Conservation (phyloP, 2,888 invertebrate species). For the Agrochola lota region DNA sequence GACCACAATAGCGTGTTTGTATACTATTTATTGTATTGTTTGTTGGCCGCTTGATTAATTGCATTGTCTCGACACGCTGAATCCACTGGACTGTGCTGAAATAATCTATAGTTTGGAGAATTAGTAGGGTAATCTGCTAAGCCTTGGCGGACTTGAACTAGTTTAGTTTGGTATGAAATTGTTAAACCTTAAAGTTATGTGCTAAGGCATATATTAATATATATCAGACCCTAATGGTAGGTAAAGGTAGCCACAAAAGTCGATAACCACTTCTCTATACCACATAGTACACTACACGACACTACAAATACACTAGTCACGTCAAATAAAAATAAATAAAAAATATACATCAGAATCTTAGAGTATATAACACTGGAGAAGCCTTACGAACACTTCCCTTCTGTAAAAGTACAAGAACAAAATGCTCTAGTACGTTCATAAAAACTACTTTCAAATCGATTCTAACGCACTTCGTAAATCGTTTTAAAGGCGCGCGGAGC, state of each 20-base stretch:
- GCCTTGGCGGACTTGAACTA: slow-evolving; percentile 3
- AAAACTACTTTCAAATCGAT: too few relatives aligned
- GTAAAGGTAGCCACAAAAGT: not conserved
- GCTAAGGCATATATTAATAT: not conserved
- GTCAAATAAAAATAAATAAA: too few relatives aligned
- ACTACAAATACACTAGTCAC: too few relatives aligned
- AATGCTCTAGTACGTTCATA: too few relatives aligned
- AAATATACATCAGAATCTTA: too few relatives aligned
- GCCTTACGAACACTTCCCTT: too few relatives aligned
- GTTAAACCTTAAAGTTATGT: slow-evolving; percentile 1
- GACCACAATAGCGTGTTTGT: slow-evolving; percentile 49
- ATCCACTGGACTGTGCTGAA: slow-evolving; percentile 51
- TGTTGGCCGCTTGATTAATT: slow-evolving; percentile 53
- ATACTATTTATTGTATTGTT: slow-evolving; percentile 55
- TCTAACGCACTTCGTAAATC: too few relatives aligned
- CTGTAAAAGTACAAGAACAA: too few relatives aligned
- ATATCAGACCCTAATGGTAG: not conserved
- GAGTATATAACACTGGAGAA: too few relatives aligned
- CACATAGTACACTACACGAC: not conserved
- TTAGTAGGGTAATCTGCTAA: slow-evolving; percentile 49
- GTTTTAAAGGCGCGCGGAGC: too few relatives aligned
- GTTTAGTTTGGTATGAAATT: slow-evolving; percentile 8
- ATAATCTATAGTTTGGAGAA: slow-evolving; percentile 41
- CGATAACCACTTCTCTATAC: too few relatives aligned
- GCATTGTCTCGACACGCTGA: slow-evolving; percentile 49